A percentile compares a stretch with the other conserved stretches of the same genome.
Conservation (phyloP, 2,113 vertebrate genomes). For the Chamaetylas fuelleborni region DNA sequence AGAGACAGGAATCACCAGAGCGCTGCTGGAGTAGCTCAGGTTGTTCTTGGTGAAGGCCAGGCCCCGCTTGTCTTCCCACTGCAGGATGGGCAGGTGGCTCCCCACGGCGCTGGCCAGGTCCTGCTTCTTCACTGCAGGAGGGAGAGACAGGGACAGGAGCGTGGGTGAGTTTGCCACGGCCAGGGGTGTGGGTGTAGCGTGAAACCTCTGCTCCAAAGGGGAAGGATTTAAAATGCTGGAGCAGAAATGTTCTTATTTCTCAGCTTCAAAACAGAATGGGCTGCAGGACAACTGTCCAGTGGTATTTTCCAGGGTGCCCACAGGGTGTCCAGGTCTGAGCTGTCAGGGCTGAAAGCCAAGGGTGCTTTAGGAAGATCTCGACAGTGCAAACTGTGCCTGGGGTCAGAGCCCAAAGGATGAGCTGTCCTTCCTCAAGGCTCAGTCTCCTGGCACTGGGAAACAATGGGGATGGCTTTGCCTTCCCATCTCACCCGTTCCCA, state of each 20-base stretch:
- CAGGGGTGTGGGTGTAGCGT: fast-evolving
- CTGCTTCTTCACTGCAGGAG: slow-evolving; percentile 63
- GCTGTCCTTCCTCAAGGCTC: background rate
- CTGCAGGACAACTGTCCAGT: background rate
- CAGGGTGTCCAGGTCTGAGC: background rate
- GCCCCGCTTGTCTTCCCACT: slow-evolving; percentile 74
- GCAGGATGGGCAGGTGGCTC: slow-evolving; percentile 59
- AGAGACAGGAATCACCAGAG: slow-evolving; percentile 70
- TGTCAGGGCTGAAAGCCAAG: background rate
- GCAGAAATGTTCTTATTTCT: background rate
- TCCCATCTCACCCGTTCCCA: background rate
- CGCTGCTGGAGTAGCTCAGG: slow-evolving; percentile 72
- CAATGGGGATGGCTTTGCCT: background rate
- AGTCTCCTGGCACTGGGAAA: background rate
- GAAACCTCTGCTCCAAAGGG: background rate
- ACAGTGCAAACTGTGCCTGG: background rate
- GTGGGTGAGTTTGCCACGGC: background rate
- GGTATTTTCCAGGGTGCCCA: background rate
- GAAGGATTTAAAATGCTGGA: background rate
- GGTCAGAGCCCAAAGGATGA: background rate
- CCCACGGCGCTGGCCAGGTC: background rate
- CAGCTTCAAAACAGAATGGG: too few species aligned
- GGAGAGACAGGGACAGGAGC: background rate
- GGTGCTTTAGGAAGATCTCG: background rate
- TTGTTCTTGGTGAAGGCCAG: slow-evolving; percentile 77